Evolutionary conservation across 2,888 invertebrate genomes (phyloP).

Genomic region (Rhagophthalmus giganteus): DNA sequence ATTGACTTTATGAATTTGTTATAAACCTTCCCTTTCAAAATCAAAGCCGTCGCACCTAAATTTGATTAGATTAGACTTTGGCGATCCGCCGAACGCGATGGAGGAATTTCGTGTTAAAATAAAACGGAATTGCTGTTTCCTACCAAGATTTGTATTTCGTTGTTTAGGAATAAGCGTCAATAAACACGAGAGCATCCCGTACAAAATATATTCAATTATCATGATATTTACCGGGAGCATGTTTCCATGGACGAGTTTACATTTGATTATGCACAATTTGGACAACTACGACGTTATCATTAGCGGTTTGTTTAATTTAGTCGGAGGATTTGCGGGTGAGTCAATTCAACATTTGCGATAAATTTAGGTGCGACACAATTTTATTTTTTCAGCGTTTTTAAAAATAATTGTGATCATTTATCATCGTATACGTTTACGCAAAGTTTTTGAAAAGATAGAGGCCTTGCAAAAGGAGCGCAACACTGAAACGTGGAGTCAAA

Average conservation of each 20-base stretch:
- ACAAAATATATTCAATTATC: slow-evolving; percentile 2
- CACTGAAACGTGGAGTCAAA: slow-evolving; percentile 6
- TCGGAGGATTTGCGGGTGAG: slow-evolving; percentile 14
- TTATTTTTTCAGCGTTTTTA: slow-evolving; percentile 3
- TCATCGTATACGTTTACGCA: background rate
- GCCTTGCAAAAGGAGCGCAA: slow-evolving; percentile 5
- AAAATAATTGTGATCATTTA: slow-evolving; percentile 1
- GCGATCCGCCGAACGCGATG: too few relatives aligned
- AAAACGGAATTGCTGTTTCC: slow-evolving; percentile 5
- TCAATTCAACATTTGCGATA: background rate
- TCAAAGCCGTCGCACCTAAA: too few relatives aligned
- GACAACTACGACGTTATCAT: slow-evolving; percentile 8
- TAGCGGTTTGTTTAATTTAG: slow-evolving; percentile 5
- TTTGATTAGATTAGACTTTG: too few relatives aligned
- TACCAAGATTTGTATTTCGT: slow-evolving; percentile 5
- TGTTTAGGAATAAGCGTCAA: slow-evolving; percentile 9
- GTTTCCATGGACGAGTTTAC: slow-evolving; percentile 5
- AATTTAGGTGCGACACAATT: background rate
- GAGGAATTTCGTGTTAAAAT: too few relatives aligned
- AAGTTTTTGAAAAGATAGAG: slow-evolving; percentile 7
- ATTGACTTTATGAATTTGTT: too few relatives aligned
- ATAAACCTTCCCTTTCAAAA: too few relatives aligned
- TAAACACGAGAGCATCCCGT: background rate
- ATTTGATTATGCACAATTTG: slow-evolving; percentile 1
- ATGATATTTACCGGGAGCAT: background rate